Conservation (phyloP, 2,113 vertebrate species). For the Coreoperca whiteheadi region DNA sequence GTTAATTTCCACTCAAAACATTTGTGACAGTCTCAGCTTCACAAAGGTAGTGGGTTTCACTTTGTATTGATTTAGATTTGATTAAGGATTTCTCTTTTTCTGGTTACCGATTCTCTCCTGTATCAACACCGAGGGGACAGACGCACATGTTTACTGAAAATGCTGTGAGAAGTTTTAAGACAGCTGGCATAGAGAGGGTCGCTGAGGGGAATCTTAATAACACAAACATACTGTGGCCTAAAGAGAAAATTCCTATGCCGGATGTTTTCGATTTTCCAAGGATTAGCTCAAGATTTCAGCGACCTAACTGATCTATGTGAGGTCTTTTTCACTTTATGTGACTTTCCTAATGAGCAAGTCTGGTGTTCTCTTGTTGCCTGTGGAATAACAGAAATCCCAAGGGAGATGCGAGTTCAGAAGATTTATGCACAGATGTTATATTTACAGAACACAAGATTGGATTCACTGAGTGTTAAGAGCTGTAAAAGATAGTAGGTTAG, state of each 20-base stretch:
- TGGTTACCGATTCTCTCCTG: neutral
- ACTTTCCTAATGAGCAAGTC: constrained; percentile 52
- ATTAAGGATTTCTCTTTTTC: neutral
- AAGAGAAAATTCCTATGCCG: constrained; percentile 16
- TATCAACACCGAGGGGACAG: neutral
- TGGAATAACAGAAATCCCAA: constrained; percentile 39
- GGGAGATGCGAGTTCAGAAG: constrained; percentile 12
- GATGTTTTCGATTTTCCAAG: constrained; percentile 29
- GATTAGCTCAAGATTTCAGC: constrained; percentile 36
- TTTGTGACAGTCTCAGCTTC: neutral
- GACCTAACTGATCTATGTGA: constrained; percentile 16
- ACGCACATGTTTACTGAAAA: neutral
- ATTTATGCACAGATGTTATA: constrained; percentile 37
- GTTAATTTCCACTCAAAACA: neutral
- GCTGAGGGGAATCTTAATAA: constrained; percentile 18
- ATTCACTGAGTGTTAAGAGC: constrained; percentile 24
- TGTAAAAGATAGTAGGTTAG: constrained; percentile 26
- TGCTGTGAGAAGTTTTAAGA: neutral
- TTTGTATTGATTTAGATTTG: neutral
- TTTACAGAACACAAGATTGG: constrained; percentile 28
- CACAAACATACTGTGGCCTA: constrained; percentile 18
- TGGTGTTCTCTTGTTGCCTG: constrained; percentile 8
- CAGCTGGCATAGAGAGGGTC: neutral
- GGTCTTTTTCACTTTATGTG: constrained; percentile 26
- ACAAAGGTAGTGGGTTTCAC: neutral